Conservation (phyloP, 2,888 invertebrate species). For the Amiota minor region DNA sequence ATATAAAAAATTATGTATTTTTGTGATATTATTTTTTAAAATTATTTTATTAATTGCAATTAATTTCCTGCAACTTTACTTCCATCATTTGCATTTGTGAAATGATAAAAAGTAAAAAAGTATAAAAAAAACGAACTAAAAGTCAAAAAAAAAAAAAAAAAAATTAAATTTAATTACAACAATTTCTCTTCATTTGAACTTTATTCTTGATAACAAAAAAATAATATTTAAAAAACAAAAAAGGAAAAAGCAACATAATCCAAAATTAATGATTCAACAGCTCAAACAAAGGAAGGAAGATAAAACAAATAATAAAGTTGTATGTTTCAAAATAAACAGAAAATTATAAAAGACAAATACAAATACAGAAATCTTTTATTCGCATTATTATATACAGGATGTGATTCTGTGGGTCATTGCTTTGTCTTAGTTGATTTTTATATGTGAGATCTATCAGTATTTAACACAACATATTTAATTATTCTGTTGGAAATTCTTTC, state of each 20-base stretch:
- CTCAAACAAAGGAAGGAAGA: conserved; percentile 26
- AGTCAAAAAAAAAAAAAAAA: no score
- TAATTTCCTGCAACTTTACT: not conserved
- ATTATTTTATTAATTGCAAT: conserved; percentile 7
- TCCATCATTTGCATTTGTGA: not conserved
- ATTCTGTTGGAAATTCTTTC: no score
- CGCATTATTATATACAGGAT: no score
- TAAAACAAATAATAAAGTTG: conserved; percentile 51
- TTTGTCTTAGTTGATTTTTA: no score
- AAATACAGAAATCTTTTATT: not conserved
- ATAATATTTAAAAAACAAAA: conserved; percentile 13
- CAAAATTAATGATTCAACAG: conserved; percentile 26
- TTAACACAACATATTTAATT: no score
- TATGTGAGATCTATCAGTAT: no score
- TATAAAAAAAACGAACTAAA: no score
- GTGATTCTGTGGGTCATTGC: no score
- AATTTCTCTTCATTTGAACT: no score
- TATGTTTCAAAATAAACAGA: conserved; percentile 53
- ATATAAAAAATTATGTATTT: not conserved
- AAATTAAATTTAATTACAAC: not conserved
- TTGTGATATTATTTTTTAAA: conserved; percentile 30
- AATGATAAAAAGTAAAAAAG: conserved; percentile 1
- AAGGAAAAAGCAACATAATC: conserved; percentile 12
- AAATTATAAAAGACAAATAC: not conserved
- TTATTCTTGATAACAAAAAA: not conserved